Percentiles rank a stretch among this genome's conserved stretches.
Conservation (phyloP, 2,888 invertebrate species). For the Netelia fuscicornis region DNA sequence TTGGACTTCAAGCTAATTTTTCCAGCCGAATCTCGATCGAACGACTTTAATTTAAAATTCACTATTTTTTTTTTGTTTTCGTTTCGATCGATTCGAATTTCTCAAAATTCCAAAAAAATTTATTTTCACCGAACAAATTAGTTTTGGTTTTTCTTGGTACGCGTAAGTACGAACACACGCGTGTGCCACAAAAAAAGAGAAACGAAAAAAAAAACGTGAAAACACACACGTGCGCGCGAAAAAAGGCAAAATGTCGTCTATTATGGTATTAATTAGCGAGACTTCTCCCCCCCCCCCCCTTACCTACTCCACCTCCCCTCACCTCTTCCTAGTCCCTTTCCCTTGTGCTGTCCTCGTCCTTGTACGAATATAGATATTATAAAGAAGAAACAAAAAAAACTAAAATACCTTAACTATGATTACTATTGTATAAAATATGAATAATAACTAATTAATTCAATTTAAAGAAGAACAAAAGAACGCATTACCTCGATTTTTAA, state of each 20-base stretch:
- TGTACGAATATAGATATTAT: slow-evolving; percentile 83
- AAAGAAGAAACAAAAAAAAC: slow-evolving; percentile 81
- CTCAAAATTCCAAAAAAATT: neutral
- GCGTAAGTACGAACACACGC: slow-evolving; percentile 1
- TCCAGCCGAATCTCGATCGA: slow-evolving; percentile 37
- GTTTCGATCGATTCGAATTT: neutral
- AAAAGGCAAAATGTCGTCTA: slow-evolving; percentile 68
- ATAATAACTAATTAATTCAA: slow-evolving; percentile 85
- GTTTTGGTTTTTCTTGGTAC: slow-evolving; percentile 10
- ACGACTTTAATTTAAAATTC: slow-evolving; percentile 53
- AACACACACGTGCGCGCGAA: slow-evolving; percentile 43
- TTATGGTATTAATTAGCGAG: slow-evolving; percentile 69
- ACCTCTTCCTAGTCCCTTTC: neutral
- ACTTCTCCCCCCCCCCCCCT: slow-evolving; percentile 45
- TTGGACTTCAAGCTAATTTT: neutral
- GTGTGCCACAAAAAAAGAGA: neutral
- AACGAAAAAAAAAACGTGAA: slow-evolving; percentile 43
- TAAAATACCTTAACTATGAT: slow-evolving; percentile 84
- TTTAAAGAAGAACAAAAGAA: slow-evolving; percentile 73
- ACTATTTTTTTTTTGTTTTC: neutral
- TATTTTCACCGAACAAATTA: neutral
- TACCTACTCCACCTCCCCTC: slow-evolving; percentile 44
- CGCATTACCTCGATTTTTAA: neutral
- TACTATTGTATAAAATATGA: slow-evolving; percentile 85
- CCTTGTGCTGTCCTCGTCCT: slow-evolving; percentile 69